Base-by-base conservation (phyloP, 2,113 vertebrate species). In the Bostrychus sinensis region DNA sequence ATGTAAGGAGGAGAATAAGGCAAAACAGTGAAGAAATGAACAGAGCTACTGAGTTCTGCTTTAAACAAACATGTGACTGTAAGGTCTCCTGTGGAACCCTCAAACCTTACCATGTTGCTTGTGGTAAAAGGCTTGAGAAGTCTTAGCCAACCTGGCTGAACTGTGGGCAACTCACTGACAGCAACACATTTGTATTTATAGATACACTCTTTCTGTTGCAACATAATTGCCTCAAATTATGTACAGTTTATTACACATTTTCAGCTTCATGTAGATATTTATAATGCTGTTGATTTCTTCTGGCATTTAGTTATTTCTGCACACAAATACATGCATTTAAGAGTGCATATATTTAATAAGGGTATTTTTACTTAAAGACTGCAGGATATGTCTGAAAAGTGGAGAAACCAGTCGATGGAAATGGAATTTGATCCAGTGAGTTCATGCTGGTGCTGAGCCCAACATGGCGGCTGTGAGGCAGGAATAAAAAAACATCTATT, bases 401-500 rank as follows among this genome's bases (percentile, higher is more conserved):
- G 37, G 54, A 69, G 37, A 28, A 70, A 70, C 64, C 50, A 37
- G 37, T n/a, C 14, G 1, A 22, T 0, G 37, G 34, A 23, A 45
- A 62, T 41, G 13, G n/a, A 62, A 22, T 37, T 32, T 7, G 19
- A 61, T 37, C 28, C 57, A 43, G 42, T 23, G 55, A 77, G 61
- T 58, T 26, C 57, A 34, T 60, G 59, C 50, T 42, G 72, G 73
- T 32, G 36, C 56, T 12, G 45, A 46, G 72, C 36, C 50, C 85
- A 87, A 89, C 88, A 90, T 85, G 89, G 89, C 72, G 72, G 74
- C 82, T 66, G 72, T 58, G 65, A 70, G 67, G 60, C 42, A 41
- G 66, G 41, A 34, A 55, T 77, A 73, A 72, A 72, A 82, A 76
- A 83, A 70, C 86, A 91, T 91, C 90, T 92, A 92, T 93, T 92